Conservation (phyloP, 1,140 invertebrate genomes). For the Daktulosphaira vitifoliae region DNA sequence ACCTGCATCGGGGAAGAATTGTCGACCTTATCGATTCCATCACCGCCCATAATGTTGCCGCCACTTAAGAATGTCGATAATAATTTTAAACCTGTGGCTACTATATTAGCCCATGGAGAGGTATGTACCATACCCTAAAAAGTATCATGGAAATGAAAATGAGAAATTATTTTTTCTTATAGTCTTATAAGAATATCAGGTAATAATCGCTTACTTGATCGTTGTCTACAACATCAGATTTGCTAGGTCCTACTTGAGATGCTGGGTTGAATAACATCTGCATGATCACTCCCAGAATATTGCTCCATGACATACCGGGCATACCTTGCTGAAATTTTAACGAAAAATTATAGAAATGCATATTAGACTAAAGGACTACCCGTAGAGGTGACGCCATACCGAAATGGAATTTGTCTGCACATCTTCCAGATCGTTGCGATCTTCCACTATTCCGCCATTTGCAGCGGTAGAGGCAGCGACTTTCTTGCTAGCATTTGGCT, state of each 20-base stretch:
- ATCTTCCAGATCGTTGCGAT: constrained; percentile 58
- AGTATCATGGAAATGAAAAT: not conserved
- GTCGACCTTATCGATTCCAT: constrained; percentile 82
- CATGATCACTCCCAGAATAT: constrained; percentile 73
- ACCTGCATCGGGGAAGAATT: constrained; percentile 80
- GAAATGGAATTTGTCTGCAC: constrained; percentile 69
- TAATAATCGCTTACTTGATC: constrained; percentile 36
- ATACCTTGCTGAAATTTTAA: constrained; percentile 45
- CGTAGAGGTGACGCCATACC: constrained; percentile 45
- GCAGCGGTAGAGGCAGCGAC: constrained; percentile 43
- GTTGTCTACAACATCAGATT: constrained; percentile 64
- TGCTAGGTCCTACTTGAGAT: constrained; percentile 58
- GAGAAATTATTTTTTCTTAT: too few relatives aligned
- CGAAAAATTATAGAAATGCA: constrained; percentile 25
- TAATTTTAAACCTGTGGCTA: constrained; percentile 72
- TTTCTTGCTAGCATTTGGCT: constrained; percentile 78
- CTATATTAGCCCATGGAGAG: constrained; percentile 74
- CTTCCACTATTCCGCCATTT: constrained; percentile 51
- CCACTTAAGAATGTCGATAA: constrained; percentile 67
- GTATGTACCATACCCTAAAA: constrained; percentile 16
- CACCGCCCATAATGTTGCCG: constrained; percentile 56
- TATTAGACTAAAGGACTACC: not conserved
- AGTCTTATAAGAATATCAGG: too few relatives aligned
- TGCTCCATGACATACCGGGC: constrained; percentile 65
- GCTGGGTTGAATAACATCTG: constrained; percentile 69